A percentile compares a stretch with the other conserved stretches of the same genome.
Evolutionary conservation across 2,113 vertebrate species (phyloP).

Genomic region (Progne subis): DNA sequence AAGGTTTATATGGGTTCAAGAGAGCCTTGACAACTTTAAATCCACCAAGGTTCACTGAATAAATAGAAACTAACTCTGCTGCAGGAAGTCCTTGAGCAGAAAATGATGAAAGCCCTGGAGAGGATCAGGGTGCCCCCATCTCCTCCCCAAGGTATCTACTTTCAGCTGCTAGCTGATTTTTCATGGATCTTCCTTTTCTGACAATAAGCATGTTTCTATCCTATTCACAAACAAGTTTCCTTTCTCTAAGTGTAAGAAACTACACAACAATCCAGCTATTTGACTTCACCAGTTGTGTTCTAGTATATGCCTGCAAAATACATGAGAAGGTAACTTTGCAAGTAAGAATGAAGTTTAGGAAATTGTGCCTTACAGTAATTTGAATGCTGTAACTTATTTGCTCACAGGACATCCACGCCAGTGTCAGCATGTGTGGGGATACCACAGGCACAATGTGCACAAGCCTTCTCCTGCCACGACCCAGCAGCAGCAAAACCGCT

Average conservation of each 20-base stretch:
- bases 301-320: background rate
- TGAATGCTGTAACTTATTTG: background rate
- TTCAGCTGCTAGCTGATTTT: background rate
- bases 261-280: background rate
- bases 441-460: background rate
- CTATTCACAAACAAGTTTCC: background rate
- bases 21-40: background rate
- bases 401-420: background rate
- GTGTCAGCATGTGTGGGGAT: rapidly evolving
- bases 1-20: background rate
- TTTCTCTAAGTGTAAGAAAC: background rate
- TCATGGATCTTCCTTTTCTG: background rate
- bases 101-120: background rate
- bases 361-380: background rate
- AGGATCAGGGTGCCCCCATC: background rate
- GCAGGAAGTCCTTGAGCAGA: background rate
- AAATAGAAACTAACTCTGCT: background rate
- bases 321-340: background rate
- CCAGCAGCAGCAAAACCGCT: background rate
- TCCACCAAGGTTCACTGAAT: background rate
- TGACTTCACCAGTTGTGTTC: background rate
- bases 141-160: background rate
- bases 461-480: rapidly evolving
- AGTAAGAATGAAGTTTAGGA: background rate
- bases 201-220: background rate